Evolutionary conservation across 2,888 invertebrate species (phyloP).

Genomic region (Lissonota sp.): DNA sequence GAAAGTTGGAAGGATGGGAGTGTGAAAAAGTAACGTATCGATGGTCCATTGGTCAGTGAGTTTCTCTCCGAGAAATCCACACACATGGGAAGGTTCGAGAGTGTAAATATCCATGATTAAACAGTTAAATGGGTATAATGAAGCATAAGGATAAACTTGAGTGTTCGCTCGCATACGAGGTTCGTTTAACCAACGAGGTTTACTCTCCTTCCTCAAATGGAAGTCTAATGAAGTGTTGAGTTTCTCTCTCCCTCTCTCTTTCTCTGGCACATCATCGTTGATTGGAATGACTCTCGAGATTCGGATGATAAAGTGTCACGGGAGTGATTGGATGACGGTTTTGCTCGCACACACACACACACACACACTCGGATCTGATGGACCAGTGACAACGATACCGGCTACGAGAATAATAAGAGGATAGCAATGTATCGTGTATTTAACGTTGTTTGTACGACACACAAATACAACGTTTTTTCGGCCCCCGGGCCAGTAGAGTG

Average conservation of each 20-base stretch:
- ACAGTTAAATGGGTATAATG: conserved; percentile 2
- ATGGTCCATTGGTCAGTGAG: conserved; percentile 37
- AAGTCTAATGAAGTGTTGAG: conserved; percentile 68
- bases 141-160: background rate
- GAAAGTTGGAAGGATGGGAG: background rate
- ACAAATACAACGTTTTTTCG: background rate
- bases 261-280: conserved; percentile 60
- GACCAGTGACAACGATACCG: conserved; percentile 37
- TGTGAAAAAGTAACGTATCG: conserved; percentile 35
- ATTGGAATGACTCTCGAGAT: conserved; percentile 69
- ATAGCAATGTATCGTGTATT: conserved; percentile 3
- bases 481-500: conserved; percentile 19
- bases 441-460: background rate
- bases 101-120: conserved; percentile 11
- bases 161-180: conserved; percentile 20
- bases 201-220: conserved; percentile 63
- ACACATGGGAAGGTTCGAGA: background rate
- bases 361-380: conserved; percentile 14
- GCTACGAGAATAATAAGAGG: conserved; percentile 24
- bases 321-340: conserved; percentile 63
- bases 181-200: conserved; percentile 54
- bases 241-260: conserved; percentile 36
- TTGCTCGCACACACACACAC: conserved; percentile 24
- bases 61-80: conserved; percentile 37
- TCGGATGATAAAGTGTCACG: conserved; percentile 68